Percentiles rank a stretch among this genome's conserved stretches.
These are phyloP conservation scores for Zalophus californianus DNA, from an alignment of 2,797 vertebrate genomes.

Conservation along the genomic window DNA sequence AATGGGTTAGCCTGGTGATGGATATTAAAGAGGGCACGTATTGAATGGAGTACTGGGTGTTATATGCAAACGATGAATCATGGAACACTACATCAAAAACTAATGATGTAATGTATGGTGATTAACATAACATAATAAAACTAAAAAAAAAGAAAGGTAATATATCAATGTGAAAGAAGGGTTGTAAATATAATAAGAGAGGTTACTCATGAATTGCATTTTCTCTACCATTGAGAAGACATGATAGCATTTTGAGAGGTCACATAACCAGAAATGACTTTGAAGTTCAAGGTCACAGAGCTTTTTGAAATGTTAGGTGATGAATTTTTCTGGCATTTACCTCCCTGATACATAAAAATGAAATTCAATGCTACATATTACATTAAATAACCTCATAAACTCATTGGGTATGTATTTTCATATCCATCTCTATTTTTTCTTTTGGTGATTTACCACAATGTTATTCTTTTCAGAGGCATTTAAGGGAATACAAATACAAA, in stretches of 20 bases:
- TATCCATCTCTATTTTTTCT: background rate
- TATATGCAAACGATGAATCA: too few species aligned
- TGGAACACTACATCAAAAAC: too few species aligned
- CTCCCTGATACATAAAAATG: background rate
- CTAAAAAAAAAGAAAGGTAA: background rate
- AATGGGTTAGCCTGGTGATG: too few species aligned
- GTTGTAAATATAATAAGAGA: background rate
- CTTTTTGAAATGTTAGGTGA: background rate
- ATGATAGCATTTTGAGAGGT: background rate
- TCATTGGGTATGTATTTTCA: slow-evolving; percentile 4
- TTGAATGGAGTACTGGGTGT: too few species aligned
- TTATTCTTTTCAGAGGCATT: background rate
- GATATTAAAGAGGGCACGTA: too few species aligned
- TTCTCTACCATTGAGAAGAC: background rate
- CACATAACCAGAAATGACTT: background rate
- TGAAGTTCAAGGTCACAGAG: background rate
- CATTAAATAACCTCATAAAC: background rate
- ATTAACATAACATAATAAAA: too few species aligned
- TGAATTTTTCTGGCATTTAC: slow-evolving; percentile 6
- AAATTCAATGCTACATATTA: background rate
- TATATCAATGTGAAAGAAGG: background rate
- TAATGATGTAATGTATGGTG: too few species aligned
- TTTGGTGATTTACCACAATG: background rate
- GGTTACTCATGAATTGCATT: background rate
- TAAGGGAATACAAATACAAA: background rate